Evolutionary conservation across 2,113 vertebrate genomes (phyloP), one percentile per base, ranked within the genome.

Genomic region (Phyllostomus hastatus): DNA sequence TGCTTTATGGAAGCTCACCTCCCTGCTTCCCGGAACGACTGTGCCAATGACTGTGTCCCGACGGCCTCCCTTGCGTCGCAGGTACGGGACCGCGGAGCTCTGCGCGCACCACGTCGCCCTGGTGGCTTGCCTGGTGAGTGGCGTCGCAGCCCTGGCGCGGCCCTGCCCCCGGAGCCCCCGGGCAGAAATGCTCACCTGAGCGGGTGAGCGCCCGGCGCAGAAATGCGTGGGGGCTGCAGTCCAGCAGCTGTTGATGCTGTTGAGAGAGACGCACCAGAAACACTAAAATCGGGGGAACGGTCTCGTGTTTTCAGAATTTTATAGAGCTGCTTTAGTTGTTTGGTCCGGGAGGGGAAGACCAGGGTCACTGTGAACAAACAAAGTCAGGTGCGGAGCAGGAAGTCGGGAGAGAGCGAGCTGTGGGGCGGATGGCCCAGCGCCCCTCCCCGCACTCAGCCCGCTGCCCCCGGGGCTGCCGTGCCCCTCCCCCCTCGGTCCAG

Each of bases 51-150:
- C 17, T n/a, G 64, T 67, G 64, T n/a, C 31, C 14, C 3, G 8
- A 43, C 48, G 46, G 17, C 92, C 33, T 97, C 90, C 79, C 81
- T 96, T 22, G 31, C 7, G 15, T 97, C 76, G 3, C 97, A 99
- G 99, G 52, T 99, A 99, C 38, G 99, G 99, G 87, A 99, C 99
- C 81, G 99, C 99, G 76, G 99, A 99, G 84, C 98, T 99, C 73
- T 99, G 99, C 87, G 98, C 99, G 50, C 99, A 99, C 96, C 99
- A 99, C 1, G 98, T 99, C 35, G 72, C 96, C 64, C 95, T 99
- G 16, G 97, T 99, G 28, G 99, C 99, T 97, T 98, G 99, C 64
- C 96, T 99, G 99, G 99, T 99, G 98, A 98, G 99, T 98, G 89
- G 10, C 28, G 12, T 11, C 4, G 43, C 17, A 7, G 33, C 38